Evolutionary conservation across 1,140 invertebrate species (phyloP).

Genomic region (Hyposmocoma kahamanoa): DNA sequence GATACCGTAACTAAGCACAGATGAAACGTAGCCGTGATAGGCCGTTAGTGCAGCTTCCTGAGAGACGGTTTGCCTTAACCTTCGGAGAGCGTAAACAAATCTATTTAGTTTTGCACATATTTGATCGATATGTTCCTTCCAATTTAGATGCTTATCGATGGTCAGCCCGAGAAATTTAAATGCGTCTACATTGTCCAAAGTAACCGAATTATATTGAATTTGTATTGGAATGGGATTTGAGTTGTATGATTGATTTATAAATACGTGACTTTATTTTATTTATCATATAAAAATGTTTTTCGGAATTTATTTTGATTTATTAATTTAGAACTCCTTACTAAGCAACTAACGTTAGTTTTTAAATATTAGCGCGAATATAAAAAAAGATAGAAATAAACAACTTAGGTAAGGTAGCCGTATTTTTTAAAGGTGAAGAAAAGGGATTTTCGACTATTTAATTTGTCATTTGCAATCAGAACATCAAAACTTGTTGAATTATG

Average conservation of each 20-base stretch:
- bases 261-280: too few species aligned
- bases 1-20: neutral
- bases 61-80: neutral
- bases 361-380: too few species aligned
- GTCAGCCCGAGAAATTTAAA: conserved; percentile 1
- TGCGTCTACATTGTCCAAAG: conserved; percentile 43
- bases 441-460: too few species aligned
- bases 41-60: neutral
- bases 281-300: too few species aligned
- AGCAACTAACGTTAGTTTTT: too few species aligned
- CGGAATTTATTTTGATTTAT: too few species aligned
- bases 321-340: too few species aligned
- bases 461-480: too few species aligned
- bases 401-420: too few species aligned
- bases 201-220: conserved; percentile 9
- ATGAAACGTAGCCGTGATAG: neutral
- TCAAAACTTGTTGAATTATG: too few species aligned
- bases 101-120: neutral
- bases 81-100: neutral
- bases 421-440: too few species aligned
- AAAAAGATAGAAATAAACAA: too few species aligned
- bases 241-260: neutral
- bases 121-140: neutral
- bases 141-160: neutral
- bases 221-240: conserved; percentile 15